A percentile compares a stretch with the other conserved stretches of the same genome.
These are phyloP conservation scores for Blomia tropicalis DNA, from an alignment of 2,888 invertebrate species.

Conservation along the genomic window DNA sequence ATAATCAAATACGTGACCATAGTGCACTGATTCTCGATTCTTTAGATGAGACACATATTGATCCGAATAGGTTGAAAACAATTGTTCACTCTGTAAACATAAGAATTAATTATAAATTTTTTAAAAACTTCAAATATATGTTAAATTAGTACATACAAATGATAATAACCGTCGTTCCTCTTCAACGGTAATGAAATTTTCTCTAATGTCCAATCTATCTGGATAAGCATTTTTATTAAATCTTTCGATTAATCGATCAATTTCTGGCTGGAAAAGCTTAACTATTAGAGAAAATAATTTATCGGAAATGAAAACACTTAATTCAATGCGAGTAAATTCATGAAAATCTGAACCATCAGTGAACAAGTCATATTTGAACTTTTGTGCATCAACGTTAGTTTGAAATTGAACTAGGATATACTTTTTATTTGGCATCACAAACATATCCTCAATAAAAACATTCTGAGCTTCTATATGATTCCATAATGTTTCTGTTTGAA, in stretches of 20 bases:
- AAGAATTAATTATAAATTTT: not conserved
- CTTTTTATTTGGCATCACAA: slow-evolving; percentile 1
- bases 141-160: slow-evolving; percentile 12
- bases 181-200: not conserved
- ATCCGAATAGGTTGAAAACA: not conserved
- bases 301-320: not conserved
- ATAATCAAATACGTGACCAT: slow-evolving; percentile 8
- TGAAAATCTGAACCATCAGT: too few relatives aligned
- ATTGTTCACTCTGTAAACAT: not conserved
- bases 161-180: not conserved
- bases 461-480: not conserved
- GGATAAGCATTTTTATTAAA: not conserved
- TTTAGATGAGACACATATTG: not conserved
- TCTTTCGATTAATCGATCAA: too few relatives aligned
- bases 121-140: not conserved
- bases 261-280: not conserved
- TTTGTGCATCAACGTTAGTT: too few relatives aligned
- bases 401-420: not conserved
- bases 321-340: not conserved
- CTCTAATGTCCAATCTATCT: not conserved
- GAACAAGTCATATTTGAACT: too few relatives aligned
- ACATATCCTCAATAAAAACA: slow-evolving; percentile 1
- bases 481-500: not conserved
- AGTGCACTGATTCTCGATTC: not conserved
- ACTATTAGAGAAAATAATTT: not conserved